Evolutionary conservation across 2,888 invertebrate genomes (phyloP).

Genomic region (Vesta saturnalis): DNA sequence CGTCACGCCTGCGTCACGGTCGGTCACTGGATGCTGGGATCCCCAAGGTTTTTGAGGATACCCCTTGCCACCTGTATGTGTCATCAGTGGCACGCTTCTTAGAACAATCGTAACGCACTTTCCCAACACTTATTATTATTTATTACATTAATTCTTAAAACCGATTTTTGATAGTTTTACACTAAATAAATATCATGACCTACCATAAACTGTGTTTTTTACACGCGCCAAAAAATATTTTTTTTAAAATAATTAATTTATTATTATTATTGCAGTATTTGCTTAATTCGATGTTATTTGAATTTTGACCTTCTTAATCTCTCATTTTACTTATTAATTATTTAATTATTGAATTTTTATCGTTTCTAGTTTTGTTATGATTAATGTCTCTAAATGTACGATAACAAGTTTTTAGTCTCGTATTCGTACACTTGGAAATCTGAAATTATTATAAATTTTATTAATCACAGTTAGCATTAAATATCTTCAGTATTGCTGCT

Average conservation of each 20-base stretch:
- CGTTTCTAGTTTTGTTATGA: background rate
- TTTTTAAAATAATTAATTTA: background rate
- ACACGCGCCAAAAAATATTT: background rate
- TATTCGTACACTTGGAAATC: too few species aligned
- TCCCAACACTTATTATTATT: background rate
- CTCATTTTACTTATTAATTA: background rate
- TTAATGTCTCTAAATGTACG: background rate
- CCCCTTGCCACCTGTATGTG: slow-evolving; percentile 43
- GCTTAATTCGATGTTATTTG: background rate
- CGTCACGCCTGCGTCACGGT: slow-evolving; percentile 71
- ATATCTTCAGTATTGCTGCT: too few species aligned
- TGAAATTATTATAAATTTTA: too few species aligned
- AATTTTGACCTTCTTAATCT: slow-evolving; percentile 1
- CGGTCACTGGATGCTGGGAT: slow-evolving; percentile 58
- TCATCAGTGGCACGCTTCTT: slow-evolving; percentile 37
- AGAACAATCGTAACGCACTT: slow-evolving; percentile 17
- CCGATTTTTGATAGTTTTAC: too few species aligned
- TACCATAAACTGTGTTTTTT: background rate
- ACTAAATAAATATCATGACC: too few species aligned
- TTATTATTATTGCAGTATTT: background rate
- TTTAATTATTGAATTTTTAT: background rate
- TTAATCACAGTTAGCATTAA: too few species aligned
- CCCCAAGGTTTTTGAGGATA: slow-evolving; percentile 54
- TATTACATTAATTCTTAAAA: too few species aligned
- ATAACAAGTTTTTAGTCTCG: too few species aligned